A percentile compares a stretch with the other conserved stretches of the same genome.
Evolutionary conservation across 2,113 vertebrate genomes (phyloP).

Genomic region (Heterotis niloticus): DNA sequence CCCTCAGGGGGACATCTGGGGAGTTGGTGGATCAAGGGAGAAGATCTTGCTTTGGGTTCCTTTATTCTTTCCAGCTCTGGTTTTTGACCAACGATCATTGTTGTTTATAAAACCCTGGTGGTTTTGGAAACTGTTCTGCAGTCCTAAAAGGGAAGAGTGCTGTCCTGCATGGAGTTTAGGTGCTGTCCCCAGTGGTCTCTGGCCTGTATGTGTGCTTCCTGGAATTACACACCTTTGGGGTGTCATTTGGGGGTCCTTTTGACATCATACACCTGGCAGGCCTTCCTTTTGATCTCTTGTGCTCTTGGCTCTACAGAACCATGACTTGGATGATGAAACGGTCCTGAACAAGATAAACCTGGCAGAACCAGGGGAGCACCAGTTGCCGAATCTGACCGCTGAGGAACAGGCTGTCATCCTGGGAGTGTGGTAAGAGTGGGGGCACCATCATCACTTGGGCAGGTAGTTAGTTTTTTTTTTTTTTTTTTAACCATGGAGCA

Average conservation of each 20-base stretch:
- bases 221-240: no score
- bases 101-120: background rate
- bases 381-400: constrained; percentile 78
- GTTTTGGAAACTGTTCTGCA: background rate
- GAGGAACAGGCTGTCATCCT: constrained; percentile 93
- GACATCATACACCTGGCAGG: background rate
- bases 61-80: background rate
- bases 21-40: background rate
- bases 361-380: constrained; percentile 72
- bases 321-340: constrained; percentile 81
- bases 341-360: constrained; percentile 81
- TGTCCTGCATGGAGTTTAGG: no score
- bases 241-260: background rate
- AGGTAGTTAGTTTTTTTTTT: background rate
- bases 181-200: background rate
- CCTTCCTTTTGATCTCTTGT: background rate
- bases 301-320: constrained; percentile 64
- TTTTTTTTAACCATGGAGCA: background rate
- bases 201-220: background rate
- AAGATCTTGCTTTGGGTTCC: no score
- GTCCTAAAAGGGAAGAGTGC: no score
- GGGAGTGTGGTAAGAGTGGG: constrained; percentile 77
- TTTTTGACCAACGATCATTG: background rate
- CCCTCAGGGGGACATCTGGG: background rate
- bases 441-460: no score